Base-by-base conservation (phyloP, 2,113 vertebrate species). In the Mus pahari region DNA sequence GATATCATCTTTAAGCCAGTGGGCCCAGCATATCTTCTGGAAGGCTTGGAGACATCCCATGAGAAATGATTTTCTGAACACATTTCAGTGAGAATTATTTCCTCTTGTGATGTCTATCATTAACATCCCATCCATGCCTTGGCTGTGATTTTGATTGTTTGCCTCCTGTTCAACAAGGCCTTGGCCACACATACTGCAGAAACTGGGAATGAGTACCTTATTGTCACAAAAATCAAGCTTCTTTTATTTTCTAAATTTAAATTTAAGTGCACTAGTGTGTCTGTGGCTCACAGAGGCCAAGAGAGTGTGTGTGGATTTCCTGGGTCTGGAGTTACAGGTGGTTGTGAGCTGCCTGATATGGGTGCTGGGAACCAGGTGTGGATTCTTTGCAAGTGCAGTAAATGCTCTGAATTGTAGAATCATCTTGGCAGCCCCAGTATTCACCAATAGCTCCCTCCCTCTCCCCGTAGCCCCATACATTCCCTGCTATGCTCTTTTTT, bases 151-250 rank as follows among this genome's bases (percentile, higher is more conserved):
- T 94, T 82, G 14, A 82, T 68, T 42, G 11, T 94, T 81, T 73
- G 53, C 48, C 28, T 7, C 60, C 11, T 78, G 66, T 94, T 78
- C 71, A 89, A 45, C 45, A 89, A 93, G 45, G 66, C 50, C 77
- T 74, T 91, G 66, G 39, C 53, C 39, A 86, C 26, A 58, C 77
- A 77, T 55, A 39, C 42, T 62, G 39, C 11, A 89, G 68, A 90
- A 39, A 31, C 16, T 86, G 74, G 74, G 77, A 89, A 48, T 78
- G 60, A 94, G 60, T 86, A 62, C 7, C 88, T 96, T 48, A 58
- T 91, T 91, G 91, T 78, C 68, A 94, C 45, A 88, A 75, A 93
- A 58, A 45, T n/a, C n/a, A 7, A 26, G 68, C 33, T 53, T 36
- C 28, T 42, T 74, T 91, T 3, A 11, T 62, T 83, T 58, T 39